Base-by-base conservation (phyloP, 2,797 vertebrate genomes). In the Rhinogobio ventralis region DNA sequence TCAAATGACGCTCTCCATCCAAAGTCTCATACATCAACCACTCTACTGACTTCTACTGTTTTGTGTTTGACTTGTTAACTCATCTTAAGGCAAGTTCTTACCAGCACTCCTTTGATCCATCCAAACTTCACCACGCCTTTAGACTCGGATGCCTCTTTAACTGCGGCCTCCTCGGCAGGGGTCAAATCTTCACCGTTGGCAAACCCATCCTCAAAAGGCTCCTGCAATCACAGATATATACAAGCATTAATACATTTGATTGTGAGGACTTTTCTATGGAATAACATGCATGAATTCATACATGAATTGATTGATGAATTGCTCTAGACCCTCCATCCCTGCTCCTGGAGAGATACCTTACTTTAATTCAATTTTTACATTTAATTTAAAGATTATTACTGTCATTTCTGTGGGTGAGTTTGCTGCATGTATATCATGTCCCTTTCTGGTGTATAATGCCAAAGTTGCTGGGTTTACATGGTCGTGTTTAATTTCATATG, bases 101-200 rank as follows among this genome's bases (percentile, higher is more conserved):
- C 98, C 96, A 99, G 90, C 53, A 99, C 98, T 55, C 98, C 98
- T 91, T 99, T 99, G 78, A 99, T 96, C 98, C 98, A 99, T 55
- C 98, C 98, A 73, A 99, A 99, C 89, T 99, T 99, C 81, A 99
- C 96, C 51, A 97, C 96, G 0, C 98, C 98, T 95, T 98, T 99
- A 81, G 96, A 95, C 14, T 99, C 98, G 0, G 95, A 93, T 7
- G 94, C 87, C 0, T 99, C 98, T 39, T 97, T 95, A 7, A 95
- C 94, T 36, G 96, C 94, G n/a, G 96, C 95, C 88, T 99, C 98
- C 67, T 98, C 97, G 2, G 97, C 96, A 30, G 98, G 96, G 9
- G 96, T 96, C 72, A 97, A 94, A 90, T 99, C 98, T 17, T 99
- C 98, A 1, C 97, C 98, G 45, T 99, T 99, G 85, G 97, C 97